phyloP scores from a whole-genome alignment of 64 coral and sea anemone genomes.

The Dendronephthya gigantea region DNA sequence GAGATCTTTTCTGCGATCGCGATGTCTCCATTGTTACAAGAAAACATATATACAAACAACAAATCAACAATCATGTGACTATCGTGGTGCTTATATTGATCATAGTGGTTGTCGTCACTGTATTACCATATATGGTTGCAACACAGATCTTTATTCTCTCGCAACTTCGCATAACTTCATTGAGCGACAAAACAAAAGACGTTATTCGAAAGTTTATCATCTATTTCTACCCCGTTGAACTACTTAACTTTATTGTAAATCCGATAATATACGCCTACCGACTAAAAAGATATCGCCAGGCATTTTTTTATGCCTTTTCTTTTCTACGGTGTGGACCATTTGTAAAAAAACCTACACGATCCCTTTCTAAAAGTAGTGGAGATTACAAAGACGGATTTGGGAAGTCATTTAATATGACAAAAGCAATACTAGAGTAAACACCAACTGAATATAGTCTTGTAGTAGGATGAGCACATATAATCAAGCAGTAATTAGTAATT shows the following conservation, averaged over 20 bases:
- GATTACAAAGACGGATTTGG: neutral
- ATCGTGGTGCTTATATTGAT: neutral
- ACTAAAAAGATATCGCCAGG: neutral
- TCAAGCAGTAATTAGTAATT: no score
- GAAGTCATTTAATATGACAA: neutral
- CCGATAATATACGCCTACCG: neutral
- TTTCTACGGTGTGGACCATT: neutral
- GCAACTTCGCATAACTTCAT: neutral
- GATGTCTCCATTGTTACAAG: neutral
- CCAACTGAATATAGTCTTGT: no score
- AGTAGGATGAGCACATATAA: no score
- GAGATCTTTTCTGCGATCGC: neutral
- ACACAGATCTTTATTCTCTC: neutral
- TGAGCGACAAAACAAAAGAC: neutral
- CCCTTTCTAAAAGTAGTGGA: neutral
- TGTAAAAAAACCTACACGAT: neutral
- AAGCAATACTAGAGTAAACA: no score
- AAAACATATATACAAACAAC: neutral
- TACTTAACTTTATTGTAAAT: neutral
- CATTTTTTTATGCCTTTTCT: neutral
- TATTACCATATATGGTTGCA: slow-evolving; percentile 10
- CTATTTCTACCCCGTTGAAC: neutral
- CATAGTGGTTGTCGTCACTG: neutral
- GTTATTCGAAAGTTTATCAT: neutral
- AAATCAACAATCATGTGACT: neutral